A percentile compares a stretch with the other conserved stretches of the same genome.
Evolutionary conservation across 2,113 vertebrate species (phyloP).

Genomic region (Poicephalus gulielmi): DNA sequence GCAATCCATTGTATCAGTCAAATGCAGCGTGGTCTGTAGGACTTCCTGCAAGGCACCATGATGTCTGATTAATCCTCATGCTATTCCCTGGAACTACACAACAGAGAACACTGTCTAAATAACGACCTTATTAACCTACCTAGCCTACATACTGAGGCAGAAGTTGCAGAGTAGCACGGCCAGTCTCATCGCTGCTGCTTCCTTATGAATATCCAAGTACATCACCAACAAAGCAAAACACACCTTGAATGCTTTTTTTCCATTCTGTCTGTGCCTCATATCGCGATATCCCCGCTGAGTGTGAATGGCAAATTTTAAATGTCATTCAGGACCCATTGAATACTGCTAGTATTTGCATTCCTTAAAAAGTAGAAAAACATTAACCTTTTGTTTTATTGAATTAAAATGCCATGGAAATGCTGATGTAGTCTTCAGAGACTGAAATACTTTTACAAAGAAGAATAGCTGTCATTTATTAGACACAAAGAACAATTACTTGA

Average conservation of each 20-base stretch:
- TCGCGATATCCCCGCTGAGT: slow-evolving; percentile 58
- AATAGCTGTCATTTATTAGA: slow-evolving; percentile 84
- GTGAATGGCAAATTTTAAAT: slow-evolving; percentile 73
- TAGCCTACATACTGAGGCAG: background rate
- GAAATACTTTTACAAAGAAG: slow-evolving; percentile 80
- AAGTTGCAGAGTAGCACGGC: background rate
- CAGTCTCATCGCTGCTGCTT: background rate
- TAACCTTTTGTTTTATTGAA: slow-evolving; percentile 88
- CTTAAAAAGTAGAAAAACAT: slow-evolving; percentile 79
- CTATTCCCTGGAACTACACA: background rate
- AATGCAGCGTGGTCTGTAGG: background rate
- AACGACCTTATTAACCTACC: background rate
- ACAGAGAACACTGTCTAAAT: background rate
- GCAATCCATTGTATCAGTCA: background rate
- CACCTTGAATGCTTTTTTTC: background rate
- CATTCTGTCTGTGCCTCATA: slow-evolving; percentile 18
- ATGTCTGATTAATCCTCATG: background rate
- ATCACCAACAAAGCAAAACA: slow-evolving; percentile 13
- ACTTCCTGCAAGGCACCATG: background rate
- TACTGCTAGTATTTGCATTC: slow-evolving; percentile 78
- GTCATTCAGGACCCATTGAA: slow-evolving; percentile 74
- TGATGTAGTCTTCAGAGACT: slow-evolving; percentile 80
- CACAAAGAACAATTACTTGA: slow-evolving; percentile 83
- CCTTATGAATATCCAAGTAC: background rate
- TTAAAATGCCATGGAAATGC: slow-evolving; percentile 84